Base-by-base conservation (phyloP, 2,888 invertebrate genomes). In the Tetheella fluctuosa region DNA sequence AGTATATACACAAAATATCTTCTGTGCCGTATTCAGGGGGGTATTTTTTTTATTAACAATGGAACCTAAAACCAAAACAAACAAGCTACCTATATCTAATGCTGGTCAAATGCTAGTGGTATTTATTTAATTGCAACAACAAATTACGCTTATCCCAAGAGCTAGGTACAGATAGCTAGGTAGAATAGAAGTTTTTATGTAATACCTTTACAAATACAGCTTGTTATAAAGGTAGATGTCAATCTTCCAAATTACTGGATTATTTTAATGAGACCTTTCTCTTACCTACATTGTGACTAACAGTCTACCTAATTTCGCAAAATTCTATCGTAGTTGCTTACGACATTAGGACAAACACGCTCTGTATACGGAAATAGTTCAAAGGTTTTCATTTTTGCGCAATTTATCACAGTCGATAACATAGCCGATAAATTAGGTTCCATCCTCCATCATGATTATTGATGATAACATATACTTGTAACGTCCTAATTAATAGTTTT, bases 221-320 rank as follows among this genome's bases (percentile, higher is more conserved):
- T 48, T 20, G 48, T 48, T 48, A 48, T 48, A 20, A 48, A 48
- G 20, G 17, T 48, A 48, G 48, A 48, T 48, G 48, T 48, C 48
- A 48, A 48, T 48, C 48, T 48, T 48, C 20, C 20, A 48, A 48
- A 54, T 17, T 54, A 54, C 28, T 54, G 25, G 54, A 28, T n/a
- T 30, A 54, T 54, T 54, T 25, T 28, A 54, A 28, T 54, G n/a
- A 54, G 54, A 30, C 30, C 54, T 54, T 28, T 53, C 53, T 54
- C 25, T 30, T 30, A 54, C 17, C 54, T 48, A 20, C 10, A 20
- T 48, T 48, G 48, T 48, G 48, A 48, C 20, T 20, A 48, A 48
- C 17, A 20, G 17, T n/a, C 20, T 42, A 42, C 17, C 42, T 48
- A 20, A 48, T 48, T 48, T 48, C 20, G 48, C 48, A 20, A 48